Conservation (phyloP, 2,113 vertebrate species). For the Lepisosteus osseus region DNA sequence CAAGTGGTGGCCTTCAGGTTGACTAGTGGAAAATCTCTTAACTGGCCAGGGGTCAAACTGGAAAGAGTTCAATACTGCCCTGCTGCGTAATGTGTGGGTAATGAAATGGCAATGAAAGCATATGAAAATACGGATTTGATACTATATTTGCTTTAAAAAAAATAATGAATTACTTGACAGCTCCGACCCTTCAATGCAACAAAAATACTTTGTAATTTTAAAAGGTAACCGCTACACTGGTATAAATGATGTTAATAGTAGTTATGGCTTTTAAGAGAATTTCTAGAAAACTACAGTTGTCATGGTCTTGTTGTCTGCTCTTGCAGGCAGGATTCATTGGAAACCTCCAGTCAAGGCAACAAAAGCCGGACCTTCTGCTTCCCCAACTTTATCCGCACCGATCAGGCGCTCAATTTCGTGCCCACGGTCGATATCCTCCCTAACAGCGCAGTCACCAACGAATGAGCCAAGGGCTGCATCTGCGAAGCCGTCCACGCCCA, state of each 20-base stretch:
- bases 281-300: no score
- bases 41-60: constrained; percentile 53
- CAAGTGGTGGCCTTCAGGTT: constrained; percentile 54
- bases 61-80: constrained; percentile 52
- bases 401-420: constrained; percentile 93
- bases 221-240: no score
- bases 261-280: no score
- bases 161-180: no score
- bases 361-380: constrained; percentile 57
- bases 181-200: no score
- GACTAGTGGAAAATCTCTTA: constrained; percentile 30
- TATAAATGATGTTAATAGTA: no score
- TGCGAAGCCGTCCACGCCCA: constrained; percentile 59
- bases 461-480: constrained; percentile 67
- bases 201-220: no score
- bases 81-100: constrained; percentile 35
- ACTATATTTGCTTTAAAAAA: no score
- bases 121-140: no score
- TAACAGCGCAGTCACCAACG: constrained; percentile 66
- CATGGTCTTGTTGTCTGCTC: neutral
- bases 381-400: constrained; percentile 64
- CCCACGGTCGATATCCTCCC: constrained; percentile 86
- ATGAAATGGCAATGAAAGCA: constrained; percentile 25
- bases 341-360: constrained; percentile 65
- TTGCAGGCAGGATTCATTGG: constrained; percentile 67